Evolutionary conservation across 2,888 invertebrate species (phyloP), one percentile per base, ranked within the genome.

Genomic region (Eupithecia pulchellata): DNA sequence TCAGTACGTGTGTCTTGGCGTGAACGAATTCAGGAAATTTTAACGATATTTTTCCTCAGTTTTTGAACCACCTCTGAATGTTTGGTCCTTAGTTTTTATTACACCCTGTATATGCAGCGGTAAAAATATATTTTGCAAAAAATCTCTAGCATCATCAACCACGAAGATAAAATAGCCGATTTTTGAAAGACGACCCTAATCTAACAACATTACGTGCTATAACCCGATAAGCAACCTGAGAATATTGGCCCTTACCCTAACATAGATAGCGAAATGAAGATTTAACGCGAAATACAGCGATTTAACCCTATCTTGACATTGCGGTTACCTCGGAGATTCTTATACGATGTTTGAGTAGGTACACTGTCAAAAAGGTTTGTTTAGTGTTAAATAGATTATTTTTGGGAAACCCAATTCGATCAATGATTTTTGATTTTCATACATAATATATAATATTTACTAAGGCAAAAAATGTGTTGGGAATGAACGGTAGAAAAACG

Each of bases 251-350:
- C 8, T 25, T 25, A 52, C 52, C 52, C 52, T 52, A 25, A 52
- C 52, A 52, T 52, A 13, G 52, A 52, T 52, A 25, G 4, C 6
- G 25, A 52, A 52, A 52, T 52, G 25, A 47, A 20, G 52, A 52
- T 52, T 52, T 52, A 25, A 52, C 52, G 52, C 52, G 52, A 25
- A 52, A 52, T 52, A 52, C 47, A 47, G 20, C 52, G 52, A 52
- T 52, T 20, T 52, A 52, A 52, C 52, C 52, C 52, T 34, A 34
- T 34, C 34, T 52, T 25, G 52, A 52, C 47, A 47, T 20, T 20
- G 6, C 25, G 52, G 25, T 13, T 47, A 47, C 47, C 11, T 11
- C 52, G 4, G 11, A 52, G 52, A 13, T 52, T 25, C 52, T 52
- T 11, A 52, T 25, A 52, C 52, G 52, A 52, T 20, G 11, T 25